Conservation (phyloP, 92 coral and sea anemone genomes). For the Epizoanthus stellaris region DNA sequence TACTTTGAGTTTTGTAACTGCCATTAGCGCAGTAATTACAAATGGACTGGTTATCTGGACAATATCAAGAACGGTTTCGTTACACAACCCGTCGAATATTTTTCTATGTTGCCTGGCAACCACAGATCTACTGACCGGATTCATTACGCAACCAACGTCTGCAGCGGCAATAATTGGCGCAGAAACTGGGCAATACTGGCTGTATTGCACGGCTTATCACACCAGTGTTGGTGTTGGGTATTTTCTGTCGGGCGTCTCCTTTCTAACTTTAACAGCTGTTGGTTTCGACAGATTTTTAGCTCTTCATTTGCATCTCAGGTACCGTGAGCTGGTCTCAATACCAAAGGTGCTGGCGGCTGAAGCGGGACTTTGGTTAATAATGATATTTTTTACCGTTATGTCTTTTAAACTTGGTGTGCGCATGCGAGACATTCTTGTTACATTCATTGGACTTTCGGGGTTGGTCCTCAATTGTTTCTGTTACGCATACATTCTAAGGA, state of each 20-base stretch:
- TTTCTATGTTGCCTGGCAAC: constrained; percentile 36
- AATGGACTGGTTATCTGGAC: neutral
- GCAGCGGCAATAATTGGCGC: neutral
- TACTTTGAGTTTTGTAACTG: too few species aligned
- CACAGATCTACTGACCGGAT: constrained; percentile 26
- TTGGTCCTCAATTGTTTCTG: too few species aligned
- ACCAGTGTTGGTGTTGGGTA: neutral
- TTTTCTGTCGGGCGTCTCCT: neutral
- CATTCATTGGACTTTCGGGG: too few species aligned
- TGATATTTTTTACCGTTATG: too few species aligned
- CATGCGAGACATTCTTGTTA: too few species aligned
- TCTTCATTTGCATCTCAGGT: constrained; percentile 30
- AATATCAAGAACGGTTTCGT: neutral
- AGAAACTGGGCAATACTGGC: neutral
- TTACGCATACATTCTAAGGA: too few species aligned
- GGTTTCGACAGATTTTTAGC: constrained; percentile 28
- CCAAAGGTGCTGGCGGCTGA: neutral
- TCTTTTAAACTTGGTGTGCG: too few species aligned
- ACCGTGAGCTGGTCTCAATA: neutral
- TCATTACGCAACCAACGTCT: constrained; percentile 1
- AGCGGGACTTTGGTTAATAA: too few species aligned
- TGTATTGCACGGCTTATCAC: neutral
- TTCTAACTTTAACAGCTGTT: constrained; percentile 7
- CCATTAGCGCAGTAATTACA: too few species aligned
- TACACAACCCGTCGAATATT: constrained; percentile 22